phyloP scores from a whole-genome alignment of 1,140 invertebrate genomes.

The Sminthurides bifidus region DNA sequence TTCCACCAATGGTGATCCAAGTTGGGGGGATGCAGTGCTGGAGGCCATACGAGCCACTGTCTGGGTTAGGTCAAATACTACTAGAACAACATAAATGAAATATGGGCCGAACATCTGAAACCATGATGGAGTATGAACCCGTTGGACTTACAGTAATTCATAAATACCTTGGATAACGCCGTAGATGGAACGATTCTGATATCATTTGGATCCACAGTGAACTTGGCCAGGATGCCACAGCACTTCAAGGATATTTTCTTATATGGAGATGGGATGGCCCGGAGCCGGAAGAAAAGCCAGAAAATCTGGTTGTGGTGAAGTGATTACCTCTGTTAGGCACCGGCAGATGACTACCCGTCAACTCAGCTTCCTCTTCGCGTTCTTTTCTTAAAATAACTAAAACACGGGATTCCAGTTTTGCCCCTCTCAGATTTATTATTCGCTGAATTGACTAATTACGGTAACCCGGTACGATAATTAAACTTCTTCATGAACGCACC shows the following conservation, averaged over 20 bases:
- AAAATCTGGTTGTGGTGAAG: constrained; percentile 15
- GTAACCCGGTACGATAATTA: too few relatives aligned
- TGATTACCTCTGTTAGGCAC: too few relatives aligned
- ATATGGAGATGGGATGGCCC: constrained; percentile 15
- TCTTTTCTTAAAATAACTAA: too few relatives aligned
- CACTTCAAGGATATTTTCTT: constrained; percentile 11
- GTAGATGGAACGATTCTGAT: constrained; percentile 21
- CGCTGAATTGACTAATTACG: too few relatives aligned
- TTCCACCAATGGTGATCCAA: constrained; percentile 1
- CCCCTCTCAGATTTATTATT: too few relatives aligned
- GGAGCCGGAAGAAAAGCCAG: constrained; percentile 1
- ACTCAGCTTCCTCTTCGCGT: too few relatives aligned
- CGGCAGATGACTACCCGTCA: too few relatives aligned
- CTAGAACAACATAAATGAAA: not conserved
- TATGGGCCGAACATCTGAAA: not conserved
- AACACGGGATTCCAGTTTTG: too few relatives aligned
- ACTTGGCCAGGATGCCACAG: not conserved
- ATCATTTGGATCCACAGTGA: constrained; percentile 19
- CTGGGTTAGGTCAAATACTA: not conserved
- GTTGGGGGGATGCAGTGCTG: constrained; percentile 2
- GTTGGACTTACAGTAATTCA: constrained; percentile 9
- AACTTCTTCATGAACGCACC: too few relatives aligned
- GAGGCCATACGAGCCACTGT: not conserved
- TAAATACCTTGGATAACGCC: constrained; percentile 17
- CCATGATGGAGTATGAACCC: not conserved